Conservation (phyloP, 1,140 invertebrate species). For the Drosophila elegans region DNA sequence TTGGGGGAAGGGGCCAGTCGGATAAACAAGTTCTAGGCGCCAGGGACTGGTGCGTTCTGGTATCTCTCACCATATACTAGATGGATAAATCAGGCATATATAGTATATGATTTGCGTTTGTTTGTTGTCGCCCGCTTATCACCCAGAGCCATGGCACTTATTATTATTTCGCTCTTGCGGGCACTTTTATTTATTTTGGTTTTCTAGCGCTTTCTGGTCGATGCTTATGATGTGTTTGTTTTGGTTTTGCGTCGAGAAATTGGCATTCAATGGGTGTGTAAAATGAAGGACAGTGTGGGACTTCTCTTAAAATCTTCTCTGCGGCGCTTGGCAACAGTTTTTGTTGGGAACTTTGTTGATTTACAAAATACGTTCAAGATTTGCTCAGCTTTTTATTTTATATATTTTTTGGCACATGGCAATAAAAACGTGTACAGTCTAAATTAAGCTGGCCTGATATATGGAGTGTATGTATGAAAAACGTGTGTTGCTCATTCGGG, state of each 20-base stretch:
- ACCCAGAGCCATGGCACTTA: slow-evolving; percentile 49
- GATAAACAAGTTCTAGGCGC: slow-evolving; percentile 72
- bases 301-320: slow-evolving; percentile 12
- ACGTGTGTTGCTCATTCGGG: slow-evolving; percentile 18
- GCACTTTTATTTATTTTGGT: slow-evolving; percentile 34
- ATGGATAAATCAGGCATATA: slow-evolving; percentile 16
- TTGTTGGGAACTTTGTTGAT: slow-evolving; percentile 3
- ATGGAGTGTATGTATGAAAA: slow-evolving; percentile 22
- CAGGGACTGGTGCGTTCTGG: slow-evolving; percentile 59
- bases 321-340: slow-evolving; percentile 57
- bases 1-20: slow-evolving; percentile 2
- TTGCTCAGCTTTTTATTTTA: slow-evolving; percentile 10
- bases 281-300: slow-evolving; percentile 28
- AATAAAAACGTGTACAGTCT: slow-evolving; percentile 60
- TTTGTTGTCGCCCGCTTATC: slow-evolving; percentile 61
- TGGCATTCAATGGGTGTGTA: slow-evolving; percentile 46
- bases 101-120: slow-evolving; percentile 23
- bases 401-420: slow-evolving; percentile 50
- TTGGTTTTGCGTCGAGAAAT: slow-evolving; percentile 40
- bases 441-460: slow-evolving; percentile 37
- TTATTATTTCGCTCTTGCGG: slow-evolving; percentile 25
- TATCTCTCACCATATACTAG: slow-evolving; percentile 35
- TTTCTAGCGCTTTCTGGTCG: slow-evolving; percentile 64
- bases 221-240: slow-evolving; percentile 25
- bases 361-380: slow-evolving; percentile 16